Base-by-base conservation (phyloP, 2,888 invertebrate species). In the Cosmorhoe ocellata region DNA sequence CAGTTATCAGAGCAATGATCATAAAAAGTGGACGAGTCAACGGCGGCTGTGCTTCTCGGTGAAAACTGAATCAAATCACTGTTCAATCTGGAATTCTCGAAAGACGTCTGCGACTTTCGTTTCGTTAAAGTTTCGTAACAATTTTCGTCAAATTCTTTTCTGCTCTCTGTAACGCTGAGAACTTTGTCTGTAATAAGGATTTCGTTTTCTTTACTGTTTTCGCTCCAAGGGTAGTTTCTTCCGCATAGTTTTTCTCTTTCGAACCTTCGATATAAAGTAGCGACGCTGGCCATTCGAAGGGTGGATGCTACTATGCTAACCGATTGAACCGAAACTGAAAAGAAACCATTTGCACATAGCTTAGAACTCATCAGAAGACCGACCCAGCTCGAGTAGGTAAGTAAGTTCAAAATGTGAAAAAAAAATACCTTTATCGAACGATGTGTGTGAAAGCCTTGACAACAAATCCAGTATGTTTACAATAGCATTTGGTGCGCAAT, bases 171-270 rank as follows among this genome's bases (percentile, higher is more conserved):
- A 22, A 61, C 59, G 24, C 44, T 63, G 14, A 63, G 61, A 14
- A 50, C 58, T 49, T 56, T 61, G 11, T 61, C 61, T n/a, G 48
- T 50, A 55, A 62, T 58, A n/a, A 62, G 50, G 28, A 58, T 67
- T 37, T 74, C 65, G 1, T 49, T 44, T 10, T 69, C 67, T 58
- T 85, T 81, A n/a, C 78, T 71, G 1, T 75, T 68, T 28, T 66
- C 65, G 13, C 91, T 91, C 96, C 96, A 96, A 1, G 95, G 95
- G 76, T 95, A 94, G 68, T 91, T 91, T 37, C 93, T 91, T 0
- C 95, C 95, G 42, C 92, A 92, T 26, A 94, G 70, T 66, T 94
- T 94, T 80, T 96, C 95, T 59, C 95, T 93, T 80, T 95, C 95
- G 70, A 95, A 95, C 69, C 95, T 91, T 78, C 95, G 94, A 69